A percentile compares a stretch with the other conserved stretches of the same genome.
Evolutionary conservation across 2,888 invertebrate genomes (phyloP).

Genomic region (Acanthopleura granulata): DNA sequence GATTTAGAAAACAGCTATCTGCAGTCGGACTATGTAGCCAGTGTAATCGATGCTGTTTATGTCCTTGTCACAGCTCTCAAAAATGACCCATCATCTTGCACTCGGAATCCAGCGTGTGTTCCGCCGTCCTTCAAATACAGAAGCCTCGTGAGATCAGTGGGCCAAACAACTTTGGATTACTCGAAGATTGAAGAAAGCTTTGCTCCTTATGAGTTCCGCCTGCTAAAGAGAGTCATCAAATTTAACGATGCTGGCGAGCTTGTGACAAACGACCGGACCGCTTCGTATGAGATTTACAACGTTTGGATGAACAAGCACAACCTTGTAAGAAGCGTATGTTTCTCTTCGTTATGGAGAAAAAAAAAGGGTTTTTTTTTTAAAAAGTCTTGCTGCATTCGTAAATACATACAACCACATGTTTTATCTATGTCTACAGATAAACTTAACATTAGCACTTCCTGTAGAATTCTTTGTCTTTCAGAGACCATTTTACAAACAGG

Average conservation of each 20-base stretch:
- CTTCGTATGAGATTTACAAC: constrained; percentile 27
- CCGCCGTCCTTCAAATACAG: not conserved
- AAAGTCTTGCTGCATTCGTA: no score
- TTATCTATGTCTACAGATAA: no score
- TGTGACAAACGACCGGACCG: constrained; percentile 15
- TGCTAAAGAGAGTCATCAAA: constrained; percentile 27
- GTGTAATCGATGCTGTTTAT: constrained; percentile 49
- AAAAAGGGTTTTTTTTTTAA: not conserved
- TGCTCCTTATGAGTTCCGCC: constrained; percentile 37
- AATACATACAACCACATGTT: no score
- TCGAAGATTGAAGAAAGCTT: constrained; percentile 28
- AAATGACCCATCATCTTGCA: constrained; percentile 23
- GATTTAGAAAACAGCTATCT: not conserved
- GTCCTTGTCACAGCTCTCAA: constrained; percentile 46
- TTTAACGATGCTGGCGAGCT: constrained; percentile 42
- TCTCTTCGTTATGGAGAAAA: no score
- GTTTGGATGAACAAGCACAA: not conserved
- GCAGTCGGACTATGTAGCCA: constrained; percentile 36
- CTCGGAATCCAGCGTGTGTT: not conserved
- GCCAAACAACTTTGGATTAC: constrained; percentile 37
- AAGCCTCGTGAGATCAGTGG: constrained; percentile 25
- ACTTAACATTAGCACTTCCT: no score
- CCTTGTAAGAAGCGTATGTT: no score
- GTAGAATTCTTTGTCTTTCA: no score
- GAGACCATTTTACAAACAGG: no score